Evolutionary conservation across 2,797 vertebrate species (phyloP).

Genomic region (Hafferia zeledoni): DNA sequence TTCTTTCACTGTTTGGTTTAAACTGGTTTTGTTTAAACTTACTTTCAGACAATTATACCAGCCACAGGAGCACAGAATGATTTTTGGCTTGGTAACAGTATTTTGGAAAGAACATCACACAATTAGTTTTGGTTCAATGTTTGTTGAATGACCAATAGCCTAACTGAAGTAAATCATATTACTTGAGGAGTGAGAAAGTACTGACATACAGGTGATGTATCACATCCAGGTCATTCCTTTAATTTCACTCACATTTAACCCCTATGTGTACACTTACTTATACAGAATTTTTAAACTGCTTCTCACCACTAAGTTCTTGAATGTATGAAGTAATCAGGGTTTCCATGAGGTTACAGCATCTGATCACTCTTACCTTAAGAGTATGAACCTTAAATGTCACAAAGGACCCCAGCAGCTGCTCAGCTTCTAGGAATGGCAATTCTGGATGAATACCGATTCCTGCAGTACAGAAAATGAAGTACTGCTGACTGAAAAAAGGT

Average conservation of each 20-base stretch:
- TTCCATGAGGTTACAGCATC: background rate
- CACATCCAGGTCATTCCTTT: background rate
- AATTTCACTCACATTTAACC: background rate
- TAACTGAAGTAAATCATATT: background rate
- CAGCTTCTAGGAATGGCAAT: background rate
- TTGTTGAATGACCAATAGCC: background rate
- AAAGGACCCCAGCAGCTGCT: background rate
- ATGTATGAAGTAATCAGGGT: rapidly evolving
- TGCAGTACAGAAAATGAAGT: background rate
- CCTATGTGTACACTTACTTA: background rate
- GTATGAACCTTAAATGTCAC: background rate
- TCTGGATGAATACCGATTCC: background rate
- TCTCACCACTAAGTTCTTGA: background rate
- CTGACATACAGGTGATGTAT: background rate
- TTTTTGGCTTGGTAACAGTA: background rate
- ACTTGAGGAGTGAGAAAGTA: background rate
- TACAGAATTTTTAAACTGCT: background rate
- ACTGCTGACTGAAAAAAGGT: background rate
- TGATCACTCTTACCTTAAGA: background rate
- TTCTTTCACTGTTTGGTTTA: background rate
- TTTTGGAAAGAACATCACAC: background rate
- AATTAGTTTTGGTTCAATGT: background rate
- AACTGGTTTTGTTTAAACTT: background rate
- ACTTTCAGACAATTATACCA: background rate
- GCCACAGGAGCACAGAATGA: background rate